A percentile compares a stretch with the other conserved stretches of the same genome.
Evolutionary conservation across 2,113 vertebrate species (phyloP).

Genomic region (Euleptes europaea): DNA sequence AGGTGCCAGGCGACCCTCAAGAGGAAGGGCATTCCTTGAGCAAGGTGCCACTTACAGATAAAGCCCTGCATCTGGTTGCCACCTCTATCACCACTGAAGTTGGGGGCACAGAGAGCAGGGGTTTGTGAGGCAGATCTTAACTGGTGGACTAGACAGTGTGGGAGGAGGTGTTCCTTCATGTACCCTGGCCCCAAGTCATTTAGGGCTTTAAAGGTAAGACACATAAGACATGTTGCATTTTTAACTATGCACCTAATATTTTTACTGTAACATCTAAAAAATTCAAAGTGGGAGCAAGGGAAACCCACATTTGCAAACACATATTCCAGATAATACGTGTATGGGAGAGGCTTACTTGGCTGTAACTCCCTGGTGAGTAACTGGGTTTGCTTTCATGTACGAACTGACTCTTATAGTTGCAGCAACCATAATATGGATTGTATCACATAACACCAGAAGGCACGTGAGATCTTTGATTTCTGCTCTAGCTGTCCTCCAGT

Average conservation of each 20-base stretch:
- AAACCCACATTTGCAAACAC: not conserved
- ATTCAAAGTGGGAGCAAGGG: not conserved
- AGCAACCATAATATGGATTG: not conserved
- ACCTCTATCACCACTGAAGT: too few species aligned
- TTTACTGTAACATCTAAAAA: not conserved
- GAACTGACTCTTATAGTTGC: not conserved
- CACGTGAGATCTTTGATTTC: not conserved
- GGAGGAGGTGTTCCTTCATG: too few species aligned
- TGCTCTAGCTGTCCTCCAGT: not conserved
- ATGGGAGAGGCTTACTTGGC: not conserved
- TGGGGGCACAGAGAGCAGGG: too few species aligned
- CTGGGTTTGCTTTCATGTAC: not conserved
- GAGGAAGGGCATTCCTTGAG: too few species aligned
- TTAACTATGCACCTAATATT: not conserved
- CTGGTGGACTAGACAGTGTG: too few species aligned
- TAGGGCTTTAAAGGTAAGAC: too few species aligned
- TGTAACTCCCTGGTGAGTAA: not conserved
- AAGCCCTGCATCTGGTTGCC: too few species aligned
- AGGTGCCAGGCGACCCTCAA: too few species aligned
- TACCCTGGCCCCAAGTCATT: too few species aligned
- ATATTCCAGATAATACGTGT: not conserved
- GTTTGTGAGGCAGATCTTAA: too few species aligned
- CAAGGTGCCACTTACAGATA: too few species aligned
- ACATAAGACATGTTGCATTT: not conserved
- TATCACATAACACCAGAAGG: not conserved